phyloP scores from a whole-genome alignment of 2,797 vertebrate genomes.

The Sebastes matsubarae region DNA sequence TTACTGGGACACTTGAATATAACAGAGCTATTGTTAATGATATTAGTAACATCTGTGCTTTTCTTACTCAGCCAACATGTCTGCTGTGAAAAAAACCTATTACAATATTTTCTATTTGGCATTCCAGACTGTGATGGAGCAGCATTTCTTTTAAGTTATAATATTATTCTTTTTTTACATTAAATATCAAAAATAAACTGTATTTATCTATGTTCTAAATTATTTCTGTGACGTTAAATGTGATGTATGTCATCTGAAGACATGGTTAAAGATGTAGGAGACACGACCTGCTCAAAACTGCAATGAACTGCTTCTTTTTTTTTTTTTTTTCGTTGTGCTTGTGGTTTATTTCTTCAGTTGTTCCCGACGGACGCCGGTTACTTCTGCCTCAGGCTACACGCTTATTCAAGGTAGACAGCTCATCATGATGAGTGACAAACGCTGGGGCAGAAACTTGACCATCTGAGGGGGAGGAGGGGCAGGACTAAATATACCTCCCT shows the following conservation, averaged over 20 bases:
- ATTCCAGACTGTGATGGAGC: not conserved
- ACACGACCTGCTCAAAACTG: not conserved
- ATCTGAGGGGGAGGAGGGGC: conserved; percentile 55
- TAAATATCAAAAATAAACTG: not conserved
- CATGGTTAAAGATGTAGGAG: not conserved
- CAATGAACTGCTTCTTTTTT: not conserved
- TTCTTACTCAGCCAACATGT: not conserved
- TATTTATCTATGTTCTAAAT: not conserved
- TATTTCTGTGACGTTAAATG: not conserved
- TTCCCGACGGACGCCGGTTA: not conserved
- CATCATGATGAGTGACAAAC: conserved; percentile 66
- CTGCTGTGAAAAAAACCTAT: not conserved
- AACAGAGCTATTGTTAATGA: no score
- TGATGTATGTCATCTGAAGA: not conserved
- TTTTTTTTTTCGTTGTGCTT: not conserved
- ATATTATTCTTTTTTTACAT: not conserved
- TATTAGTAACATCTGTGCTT: not conserved
- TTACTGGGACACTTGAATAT: no score
- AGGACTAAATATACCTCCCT: conserved; percentile 53
- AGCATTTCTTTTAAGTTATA: not conserved
- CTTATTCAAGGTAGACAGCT: conserved; percentile 52
- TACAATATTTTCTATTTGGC: not conserved
- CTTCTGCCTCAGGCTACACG: conserved; percentile 29
- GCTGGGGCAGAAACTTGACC: conserved; percentile 36
- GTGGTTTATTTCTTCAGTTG: not conserved